These are phyloP conservation scores for Nymphicus hollandicus DNA, from an alignment of 2,113 vertebrate species.

Conservation along the genomic window DNA sequence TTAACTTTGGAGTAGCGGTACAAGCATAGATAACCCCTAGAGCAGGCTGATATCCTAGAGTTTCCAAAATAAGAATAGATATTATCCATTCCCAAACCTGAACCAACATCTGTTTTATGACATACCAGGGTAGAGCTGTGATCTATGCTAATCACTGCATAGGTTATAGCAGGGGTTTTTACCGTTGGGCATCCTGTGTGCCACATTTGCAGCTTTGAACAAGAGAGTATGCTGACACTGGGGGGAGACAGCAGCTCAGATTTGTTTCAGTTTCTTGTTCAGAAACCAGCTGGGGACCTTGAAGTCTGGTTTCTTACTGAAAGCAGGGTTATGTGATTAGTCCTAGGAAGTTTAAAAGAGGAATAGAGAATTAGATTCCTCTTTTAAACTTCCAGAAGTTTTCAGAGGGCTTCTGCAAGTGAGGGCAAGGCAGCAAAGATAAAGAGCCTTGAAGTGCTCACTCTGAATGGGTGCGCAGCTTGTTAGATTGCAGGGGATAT, in stretches of 20 bases:
- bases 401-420: not conserved
- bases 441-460: not conserved
- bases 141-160: not conserved
- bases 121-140: not conserved
- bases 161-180: not conserved
- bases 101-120: not conserved
- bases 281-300: not conserved
- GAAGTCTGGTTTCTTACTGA: not conserved
- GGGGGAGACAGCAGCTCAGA: constrained; percentile 54
- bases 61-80: not conserved
- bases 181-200: not conserved
- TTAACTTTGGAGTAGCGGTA: accelerated
- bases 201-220: not conserved
- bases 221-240: constrained; percentile 3
- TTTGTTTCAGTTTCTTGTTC: not conserved
- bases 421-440: not conserved
- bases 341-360: not conserved
- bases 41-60: not conserved
- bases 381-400: not conserved
- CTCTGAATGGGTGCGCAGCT: not conserved
- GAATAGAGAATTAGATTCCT: not conserved
- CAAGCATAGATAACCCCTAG: not conserved
- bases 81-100: not conserved
- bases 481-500: not conserved
- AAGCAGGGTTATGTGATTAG: not conserved